Percentiles rank a stretch among this genome's conserved stretches.
Conservation (phyloP, 2,888 invertebrate species). For the Cheilosia vulpina region DNA sequence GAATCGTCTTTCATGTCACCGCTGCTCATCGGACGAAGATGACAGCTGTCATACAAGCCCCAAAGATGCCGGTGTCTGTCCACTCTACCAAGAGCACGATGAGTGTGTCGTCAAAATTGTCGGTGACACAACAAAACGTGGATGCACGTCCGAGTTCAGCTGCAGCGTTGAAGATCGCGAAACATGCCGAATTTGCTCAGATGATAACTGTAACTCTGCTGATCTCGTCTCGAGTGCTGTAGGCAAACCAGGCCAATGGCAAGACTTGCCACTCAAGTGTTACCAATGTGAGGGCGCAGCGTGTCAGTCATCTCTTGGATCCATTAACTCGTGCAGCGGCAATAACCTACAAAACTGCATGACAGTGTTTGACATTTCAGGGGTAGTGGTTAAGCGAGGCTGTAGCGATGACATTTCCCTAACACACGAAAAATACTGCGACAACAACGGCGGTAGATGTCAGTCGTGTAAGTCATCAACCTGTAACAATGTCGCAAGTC, state of each 20-base stretch:
- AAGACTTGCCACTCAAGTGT: conserved; percentile 80
- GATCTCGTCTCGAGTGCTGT: conserved; percentile 77
- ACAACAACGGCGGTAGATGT: conserved; percentile 77
- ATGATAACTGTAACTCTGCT: conserved; percentile 78
- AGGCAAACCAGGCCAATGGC: conserved; percentile 81
- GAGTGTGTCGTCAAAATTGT: conserved; percentile 78
- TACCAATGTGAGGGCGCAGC: conserved; percentile 76
- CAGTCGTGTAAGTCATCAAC: conserved; percentile 80
- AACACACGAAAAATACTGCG: conserved; percentile 77
- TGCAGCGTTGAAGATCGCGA: conserved; percentile 76
- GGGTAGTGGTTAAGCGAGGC: conserved; percentile 78
- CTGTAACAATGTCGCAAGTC: conserved; percentile 78
- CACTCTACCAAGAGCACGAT: conserved; percentile 77
- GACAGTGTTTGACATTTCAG: conserved; percentile 78
- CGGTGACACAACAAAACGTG: conserved; percentile 78
- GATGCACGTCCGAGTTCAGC: conserved; percentile 78
- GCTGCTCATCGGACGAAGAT: conserved; percentile 78
- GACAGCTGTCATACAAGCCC: conserved; percentile 77
- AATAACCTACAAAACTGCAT: conserved; percentile 80
- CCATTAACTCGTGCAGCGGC: conserved; percentile 75
- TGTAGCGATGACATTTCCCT: conserved; percentile 78
- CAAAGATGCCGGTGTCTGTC: conserved; percentile 76
- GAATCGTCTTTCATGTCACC: conserved; percentile 78
- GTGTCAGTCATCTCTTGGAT: conserved; percentile 71
- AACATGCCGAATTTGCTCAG: conserved; percentile 78